Conservation (phyloP, 2,888 invertebrate genomes). For the Xestia c-nigrum region DNA sequence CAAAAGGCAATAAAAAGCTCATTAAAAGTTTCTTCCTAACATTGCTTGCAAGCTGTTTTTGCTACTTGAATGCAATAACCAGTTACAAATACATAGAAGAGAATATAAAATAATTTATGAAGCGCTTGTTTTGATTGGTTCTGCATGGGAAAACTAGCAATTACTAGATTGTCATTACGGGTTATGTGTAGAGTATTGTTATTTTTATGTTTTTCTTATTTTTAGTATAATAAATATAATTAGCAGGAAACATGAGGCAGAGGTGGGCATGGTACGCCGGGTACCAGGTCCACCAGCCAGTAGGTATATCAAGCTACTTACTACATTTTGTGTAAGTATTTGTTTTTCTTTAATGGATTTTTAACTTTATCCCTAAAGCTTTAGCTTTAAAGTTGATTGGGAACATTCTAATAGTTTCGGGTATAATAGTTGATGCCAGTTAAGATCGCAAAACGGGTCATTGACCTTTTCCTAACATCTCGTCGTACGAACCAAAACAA, state of each 20-base stretch:
- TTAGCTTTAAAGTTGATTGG: too few relatives aligned
- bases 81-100: conserved; percentile 20
- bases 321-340: too few relatives aligned
- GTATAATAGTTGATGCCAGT: too few relatives aligned
- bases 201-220: background rate
- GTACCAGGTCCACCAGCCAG: too few relatives aligned
- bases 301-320: too few relatives aligned
- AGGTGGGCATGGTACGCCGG: too few relatives aligned
- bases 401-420: too few relatives aligned
- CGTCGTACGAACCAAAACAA: too few relatives aligned
- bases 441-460: too few relatives aligned
- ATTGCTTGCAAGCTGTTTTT: conserved; percentile 26
- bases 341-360: too few relatives aligned
- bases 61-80: background rate
- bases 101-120: conserved; percentile 32
- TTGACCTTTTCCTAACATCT: too few relatives aligned
- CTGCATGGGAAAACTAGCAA: conserved; percentile 46
- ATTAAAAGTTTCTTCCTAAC: conserved; percentile 32
- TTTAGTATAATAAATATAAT: background rate
- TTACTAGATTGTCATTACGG: conserved; percentile 13
- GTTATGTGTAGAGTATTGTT: background rate
- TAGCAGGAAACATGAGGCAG: background rate
- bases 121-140: conserved; percentile 27
- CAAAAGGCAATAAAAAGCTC: conserved; percentile 48
- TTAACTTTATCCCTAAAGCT: too few relatives aligned